Percentiles rank a stretch among this genome's conserved stretches.
These are phyloP conservation scores for Tipula lateralis DNA, from an alignment of 2,888 invertebrate species.

Conservation along the genomic window DNA sequence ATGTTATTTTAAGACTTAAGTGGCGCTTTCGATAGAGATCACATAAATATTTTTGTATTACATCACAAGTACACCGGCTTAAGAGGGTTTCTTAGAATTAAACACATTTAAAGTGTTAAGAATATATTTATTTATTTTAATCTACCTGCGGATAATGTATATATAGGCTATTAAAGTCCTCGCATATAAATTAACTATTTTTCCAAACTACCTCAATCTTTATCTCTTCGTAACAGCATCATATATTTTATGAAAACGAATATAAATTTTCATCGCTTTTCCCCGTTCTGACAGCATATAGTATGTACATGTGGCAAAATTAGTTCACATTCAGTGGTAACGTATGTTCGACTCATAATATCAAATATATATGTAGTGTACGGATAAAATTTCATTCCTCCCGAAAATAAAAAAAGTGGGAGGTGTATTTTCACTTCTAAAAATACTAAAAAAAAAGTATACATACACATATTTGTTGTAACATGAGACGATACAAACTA, in stretches of 20 bases:
- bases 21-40: not conserved
- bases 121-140: not conserved
- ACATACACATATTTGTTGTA: not conserved
- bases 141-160: not conserved
- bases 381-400: not conserved
- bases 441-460: not conserved
- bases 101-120: not conserved
- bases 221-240: not conserved
- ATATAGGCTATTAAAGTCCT: not conserved
- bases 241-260: not conserved
- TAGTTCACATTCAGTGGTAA: constrained; percentile 30
- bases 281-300: constrained; percentile 25
- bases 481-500: constrained; percentile 20
- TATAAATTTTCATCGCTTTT: constrained; percentile 26
- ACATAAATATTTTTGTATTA: not conserved
- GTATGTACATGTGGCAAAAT: constrained; percentile 31
- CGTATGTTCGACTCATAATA: constrained; percentile 19
- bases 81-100: not conserved
- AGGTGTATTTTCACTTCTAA: not conserved
- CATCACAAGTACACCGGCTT: not conserved
- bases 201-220: not conserved
- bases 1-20: not conserved
- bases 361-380: not conserved
- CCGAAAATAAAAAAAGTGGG: not conserved
- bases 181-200: not conserved